These are phyloP conservation scores for Edolisoma coerulescens DNA, from an alignment of 2,113 vertebrate genomes.

Conservation along the genomic window DNA sequence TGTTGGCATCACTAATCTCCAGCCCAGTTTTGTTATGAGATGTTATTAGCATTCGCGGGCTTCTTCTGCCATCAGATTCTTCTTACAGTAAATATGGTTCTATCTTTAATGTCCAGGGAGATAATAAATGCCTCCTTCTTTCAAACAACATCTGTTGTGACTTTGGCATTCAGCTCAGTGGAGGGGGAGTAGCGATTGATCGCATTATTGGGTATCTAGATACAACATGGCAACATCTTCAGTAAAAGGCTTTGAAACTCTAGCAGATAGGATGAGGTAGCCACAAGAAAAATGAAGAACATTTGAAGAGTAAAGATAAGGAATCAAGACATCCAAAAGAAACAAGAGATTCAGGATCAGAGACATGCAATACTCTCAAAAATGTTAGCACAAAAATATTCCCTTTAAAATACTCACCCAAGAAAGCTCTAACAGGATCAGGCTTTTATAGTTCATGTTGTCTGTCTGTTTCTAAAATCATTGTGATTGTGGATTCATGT, in stretches of 20 bases:
- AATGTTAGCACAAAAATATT: background rate
- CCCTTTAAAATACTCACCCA: background rate
- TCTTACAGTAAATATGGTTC: background rate
- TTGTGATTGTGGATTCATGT: constrained; percentile 35
- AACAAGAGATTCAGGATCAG: background rate
- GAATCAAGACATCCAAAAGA: background rate
- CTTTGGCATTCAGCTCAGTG: background rate
- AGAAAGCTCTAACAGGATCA: background rate
- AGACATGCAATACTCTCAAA: background rate
- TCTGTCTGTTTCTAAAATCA: constrained; percentile 38
- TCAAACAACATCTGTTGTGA: background rate
- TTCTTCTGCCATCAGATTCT: background rate
- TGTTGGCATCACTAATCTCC: background rate
- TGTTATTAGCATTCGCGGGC: background rate
- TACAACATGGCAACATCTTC: background rate
- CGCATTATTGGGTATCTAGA: background rate
- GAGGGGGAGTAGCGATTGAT: background rate
- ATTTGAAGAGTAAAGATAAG: constrained; percentile 9
- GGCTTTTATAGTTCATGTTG: constrained; percentile 2
- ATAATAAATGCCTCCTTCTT: background rate
- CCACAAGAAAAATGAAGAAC: constrained; percentile 8
- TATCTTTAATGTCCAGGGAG: background rate
- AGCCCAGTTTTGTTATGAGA: background rate
- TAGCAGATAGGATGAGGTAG: background rate
- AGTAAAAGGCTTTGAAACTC: background rate